Conservation (phyloP, 2,797 vertebrate genomes). For the Sibirionetta formosa region DNA sequence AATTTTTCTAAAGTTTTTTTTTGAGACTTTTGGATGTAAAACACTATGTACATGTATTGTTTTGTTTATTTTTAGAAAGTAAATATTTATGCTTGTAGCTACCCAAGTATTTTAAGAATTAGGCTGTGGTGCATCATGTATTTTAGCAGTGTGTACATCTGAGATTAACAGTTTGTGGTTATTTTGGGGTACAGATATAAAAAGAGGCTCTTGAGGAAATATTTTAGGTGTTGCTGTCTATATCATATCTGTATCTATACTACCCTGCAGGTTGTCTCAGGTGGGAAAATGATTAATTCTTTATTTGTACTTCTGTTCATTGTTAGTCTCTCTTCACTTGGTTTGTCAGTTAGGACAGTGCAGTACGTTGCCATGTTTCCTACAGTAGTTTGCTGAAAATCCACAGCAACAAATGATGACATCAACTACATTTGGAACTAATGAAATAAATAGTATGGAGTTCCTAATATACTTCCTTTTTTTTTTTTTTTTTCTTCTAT, state of each 20-base stretch:
- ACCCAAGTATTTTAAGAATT: neutral
- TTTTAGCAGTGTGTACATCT: neutral
- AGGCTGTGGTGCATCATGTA: neutral
- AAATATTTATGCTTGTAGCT: neutral
- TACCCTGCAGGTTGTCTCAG: neutral
- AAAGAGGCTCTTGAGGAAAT: neutral
- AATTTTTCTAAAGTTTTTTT: neutral
- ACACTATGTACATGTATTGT: neutral
- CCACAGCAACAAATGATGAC: neutral
- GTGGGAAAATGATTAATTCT: neutral
- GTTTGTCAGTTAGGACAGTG: neutral
- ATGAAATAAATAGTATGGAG: neutral
- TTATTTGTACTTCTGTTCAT: neutral
- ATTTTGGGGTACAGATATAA: neutral
- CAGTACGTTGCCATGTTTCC: conserved; percentile 11
- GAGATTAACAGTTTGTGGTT: neutral
- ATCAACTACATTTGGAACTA: neutral
- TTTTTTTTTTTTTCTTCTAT: neutral
- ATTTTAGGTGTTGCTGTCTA: neutral
- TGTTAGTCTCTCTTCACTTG: neutral
- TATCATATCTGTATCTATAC: neutral
- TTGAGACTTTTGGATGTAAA: neutral
- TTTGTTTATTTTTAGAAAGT: conserved; percentile 18
- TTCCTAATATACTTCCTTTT: neutral
- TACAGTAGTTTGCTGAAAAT: neutral